Conservation (phyloP, 1,140 invertebrate species). For the Acromyrmex echinatior region DNA sequence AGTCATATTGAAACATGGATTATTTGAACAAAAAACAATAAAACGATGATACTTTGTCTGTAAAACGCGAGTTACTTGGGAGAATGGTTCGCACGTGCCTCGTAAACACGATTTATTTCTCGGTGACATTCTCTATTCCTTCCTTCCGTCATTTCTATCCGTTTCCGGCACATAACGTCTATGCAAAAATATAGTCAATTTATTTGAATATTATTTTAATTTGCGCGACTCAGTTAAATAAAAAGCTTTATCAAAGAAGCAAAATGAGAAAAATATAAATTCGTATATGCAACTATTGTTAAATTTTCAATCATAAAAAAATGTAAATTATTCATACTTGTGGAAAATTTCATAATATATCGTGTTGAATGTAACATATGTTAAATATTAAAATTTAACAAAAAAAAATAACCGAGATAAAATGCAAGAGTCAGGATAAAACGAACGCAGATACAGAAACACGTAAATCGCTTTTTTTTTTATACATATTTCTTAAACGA, state of each 20-base stretch:
- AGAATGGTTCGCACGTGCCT: not conserved
- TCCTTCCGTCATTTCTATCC: not conserved
- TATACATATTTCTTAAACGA: conserved; percentile 17
- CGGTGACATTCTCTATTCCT: conserved; percentile 17
- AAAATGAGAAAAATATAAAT: not conserved
- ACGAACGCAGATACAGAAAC: not conserved
- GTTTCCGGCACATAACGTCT: not conserved
- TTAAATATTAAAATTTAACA: not conserved
- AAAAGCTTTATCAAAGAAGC: not conserved
- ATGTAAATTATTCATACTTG: not conserved
- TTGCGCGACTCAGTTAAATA: not conserved
- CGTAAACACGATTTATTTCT: conserved; percentile 14
- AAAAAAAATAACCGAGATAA: conserved; percentile 4
- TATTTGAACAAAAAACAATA: conserved; percentile 12
- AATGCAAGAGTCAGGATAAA: not conserved
- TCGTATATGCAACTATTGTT: not conserved
- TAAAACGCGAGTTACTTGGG: not conserved
- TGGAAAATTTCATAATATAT: not conserved
- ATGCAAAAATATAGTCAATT: not conserved
- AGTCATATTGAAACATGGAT: not conserved
- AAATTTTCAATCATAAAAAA: not conserved
- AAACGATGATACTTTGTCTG: conserved; percentile 1
- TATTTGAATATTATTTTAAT: conserved; percentile 7
- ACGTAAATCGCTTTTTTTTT: not conserved
- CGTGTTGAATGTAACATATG: not conserved